Evolutionary conservation across 2,888 invertebrate genomes (phyloP), one percentile per base, ranked within the genome.

Genomic region (Bedellia somnulentella): DNA sequence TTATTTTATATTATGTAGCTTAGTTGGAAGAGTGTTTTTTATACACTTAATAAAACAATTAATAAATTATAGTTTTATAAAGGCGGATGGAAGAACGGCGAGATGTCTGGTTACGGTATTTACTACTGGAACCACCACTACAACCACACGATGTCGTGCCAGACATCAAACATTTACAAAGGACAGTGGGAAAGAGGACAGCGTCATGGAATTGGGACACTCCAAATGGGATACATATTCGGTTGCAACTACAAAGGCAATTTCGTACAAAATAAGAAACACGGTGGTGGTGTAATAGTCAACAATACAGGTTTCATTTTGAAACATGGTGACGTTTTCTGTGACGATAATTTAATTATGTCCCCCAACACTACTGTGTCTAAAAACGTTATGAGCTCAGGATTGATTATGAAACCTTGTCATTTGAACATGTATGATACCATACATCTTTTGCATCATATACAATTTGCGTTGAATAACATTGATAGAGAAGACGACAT

Each of bases 11-110:
- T 13, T 17, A 13, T 10, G 6, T 12, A 2, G 13, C 22, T 2
- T 15, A 23, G 5, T 26, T 5, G 18, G 23, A n/a, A 3, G 8
- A 32, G 12, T 21, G 15, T 22, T 16, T 27, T 15, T 28, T 29
- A 9, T 18, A 9, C 5, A 18, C 5, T 18, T 9, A 18, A 18
- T 18, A 18, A 18, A 18, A 18, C 18, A 6, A 9, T 18, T 9
- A 6, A 18, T 18, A 29, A 33, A 27, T 47, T 56, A 22, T 40
- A 81, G 81, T 73, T 71, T 49, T 83, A 83, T 46, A 67, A 56
- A 35, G 83, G 83, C 1, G 67, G 76, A 37, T 83, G 83, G 82
- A 53, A 58, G 40, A 59, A 73, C 31, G 80, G 80, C 15, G 51
- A 62, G 1, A 80, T 80, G 66, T 57, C 78, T 33, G 82, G 82